Conservation (phyloP, 2,113 vertebrate species). For the Pipra filicauda region DNA sequence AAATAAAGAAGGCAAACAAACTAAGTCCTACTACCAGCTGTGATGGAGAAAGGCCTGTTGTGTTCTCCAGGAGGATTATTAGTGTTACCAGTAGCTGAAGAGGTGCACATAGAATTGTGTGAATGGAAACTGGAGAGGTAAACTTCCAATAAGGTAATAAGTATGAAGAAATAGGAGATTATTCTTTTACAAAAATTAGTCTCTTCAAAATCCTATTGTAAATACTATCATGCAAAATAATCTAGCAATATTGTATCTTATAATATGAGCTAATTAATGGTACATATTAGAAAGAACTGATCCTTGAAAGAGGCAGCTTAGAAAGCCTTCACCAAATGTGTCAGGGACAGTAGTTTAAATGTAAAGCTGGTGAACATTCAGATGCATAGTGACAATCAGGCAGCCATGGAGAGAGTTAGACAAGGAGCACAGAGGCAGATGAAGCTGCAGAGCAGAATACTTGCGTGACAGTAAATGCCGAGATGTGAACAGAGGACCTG, state of each 20-base stretch:
- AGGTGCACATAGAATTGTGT: not conserved
- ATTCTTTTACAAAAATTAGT: not conserved
- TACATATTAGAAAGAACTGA: not conserved
- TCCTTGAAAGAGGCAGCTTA: not conserved
- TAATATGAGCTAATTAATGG: not conserved
- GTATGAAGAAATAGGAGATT: not conserved
- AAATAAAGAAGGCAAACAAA: constrained; percentile 21
- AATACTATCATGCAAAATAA: not conserved
- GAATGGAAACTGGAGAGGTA: not conserved
- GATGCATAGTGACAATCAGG: not conserved
- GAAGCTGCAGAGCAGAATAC: not conserved
- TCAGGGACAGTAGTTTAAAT: not conserved
- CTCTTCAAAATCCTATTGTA: not conserved
- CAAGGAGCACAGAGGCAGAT: not conserved
- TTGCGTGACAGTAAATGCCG: not conserved
- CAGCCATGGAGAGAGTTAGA: not conserved
- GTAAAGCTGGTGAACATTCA: not conserved
- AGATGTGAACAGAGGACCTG: not conserved
- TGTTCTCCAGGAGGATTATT: not conserved
- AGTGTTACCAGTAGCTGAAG: not conserved
- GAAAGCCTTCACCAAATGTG: not conserved
- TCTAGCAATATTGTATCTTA: not conserved
- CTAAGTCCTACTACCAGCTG: not conserved
- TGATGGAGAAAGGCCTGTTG: not conserved
- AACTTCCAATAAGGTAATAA: not conserved